Percentiles rank a stretch among this genome's conserved stretches.
Conservation (phyloP, 2,113 vertebrate genomes). For the Ursus arctos region DNA sequence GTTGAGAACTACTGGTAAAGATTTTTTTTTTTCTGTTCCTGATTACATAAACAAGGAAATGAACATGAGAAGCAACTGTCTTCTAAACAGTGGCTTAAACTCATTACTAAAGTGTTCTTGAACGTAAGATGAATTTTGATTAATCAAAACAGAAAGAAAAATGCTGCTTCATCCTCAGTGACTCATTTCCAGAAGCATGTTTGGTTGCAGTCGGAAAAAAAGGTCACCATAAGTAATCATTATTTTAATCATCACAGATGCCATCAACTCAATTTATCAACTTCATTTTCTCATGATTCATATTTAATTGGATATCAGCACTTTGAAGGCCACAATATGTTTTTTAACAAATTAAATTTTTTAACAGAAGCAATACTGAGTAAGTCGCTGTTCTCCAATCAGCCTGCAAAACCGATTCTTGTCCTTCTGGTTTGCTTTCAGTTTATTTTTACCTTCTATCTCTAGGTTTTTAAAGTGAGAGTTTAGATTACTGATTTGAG, state of each 20-base stretch:
- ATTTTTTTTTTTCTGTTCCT: conserved; percentile 35
- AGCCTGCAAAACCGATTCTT: not conserved
- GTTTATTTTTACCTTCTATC: not conserved
- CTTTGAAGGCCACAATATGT: not conserved
- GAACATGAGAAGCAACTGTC: conserved; percentile 18
- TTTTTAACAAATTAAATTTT: not conserved
- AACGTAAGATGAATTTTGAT: conserved; percentile 52
- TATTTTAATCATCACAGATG: not conserved
- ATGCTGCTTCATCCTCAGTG: not conserved
- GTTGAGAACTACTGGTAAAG: not conserved
- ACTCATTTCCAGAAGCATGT: not conserved
- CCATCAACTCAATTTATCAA: not conserved
- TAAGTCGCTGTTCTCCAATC: not conserved
- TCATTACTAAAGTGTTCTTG: conserved; percentile 40
- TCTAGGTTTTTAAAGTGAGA: not conserved
- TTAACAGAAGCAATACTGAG: not conserved
- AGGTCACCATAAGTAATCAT: not conserved
- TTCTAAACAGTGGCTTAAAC: conserved; percentile 46
- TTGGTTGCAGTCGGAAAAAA: not conserved
- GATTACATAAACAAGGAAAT: conserved; percentile 62
- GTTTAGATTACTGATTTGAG: not conserved
- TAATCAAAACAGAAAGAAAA: conserved; percentile 55
- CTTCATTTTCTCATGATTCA: conserved; percentile 3
- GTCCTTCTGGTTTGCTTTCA: not conserved
- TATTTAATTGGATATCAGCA: not conserved